Conservation (phyloP, 2,888 invertebrate genomes). For the Lobophora halterata region DNA sequence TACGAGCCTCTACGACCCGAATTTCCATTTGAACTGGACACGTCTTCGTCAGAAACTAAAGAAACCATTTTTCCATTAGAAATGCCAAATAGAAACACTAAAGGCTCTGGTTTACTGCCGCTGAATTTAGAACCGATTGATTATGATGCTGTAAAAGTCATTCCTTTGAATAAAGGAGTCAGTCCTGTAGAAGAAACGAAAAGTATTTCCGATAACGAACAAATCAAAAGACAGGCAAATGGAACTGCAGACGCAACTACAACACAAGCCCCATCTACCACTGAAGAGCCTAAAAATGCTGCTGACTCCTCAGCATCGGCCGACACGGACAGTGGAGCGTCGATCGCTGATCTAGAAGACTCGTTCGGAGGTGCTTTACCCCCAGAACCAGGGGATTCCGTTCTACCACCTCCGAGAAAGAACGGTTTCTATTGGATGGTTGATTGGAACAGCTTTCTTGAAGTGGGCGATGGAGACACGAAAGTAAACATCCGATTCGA, state of each 20-base stretch:
- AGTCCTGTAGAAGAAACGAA: conserved; percentile 56
- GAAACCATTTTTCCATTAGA: conserved; percentile 58
- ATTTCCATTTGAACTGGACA: conserved; percentile 62
- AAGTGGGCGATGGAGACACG: conserved; percentile 88
- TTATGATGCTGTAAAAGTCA: conserved; percentile 68
- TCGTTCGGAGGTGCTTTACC: conserved; percentile 87
- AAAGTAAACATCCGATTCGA: conserved; percentile 90
- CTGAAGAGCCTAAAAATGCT: conserved; percentile 43
- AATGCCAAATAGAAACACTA: conserved; percentile 57
- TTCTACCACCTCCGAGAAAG: conserved; percentile 83
- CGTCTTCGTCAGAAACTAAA: conserved; percentile 62
- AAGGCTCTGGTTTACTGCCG: conserved; percentile 39
- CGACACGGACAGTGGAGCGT: conserved; percentile 74
- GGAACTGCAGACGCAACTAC: conserved; percentile 38
- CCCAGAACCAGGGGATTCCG: conserved; percentile 79
- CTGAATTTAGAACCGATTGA: conserved; percentile 64
- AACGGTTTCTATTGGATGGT: conserved; percentile 92
- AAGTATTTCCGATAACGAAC: conserved; percentile 45
- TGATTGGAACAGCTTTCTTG: conserved; percentile 93
- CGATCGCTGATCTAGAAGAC: conserved; percentile 85
- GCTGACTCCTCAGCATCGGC: conserved; percentile 66
- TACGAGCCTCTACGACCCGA: conserved; percentile 65
- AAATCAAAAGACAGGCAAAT: conserved; percentile 61
- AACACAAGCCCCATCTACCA: conserved; percentile 27
- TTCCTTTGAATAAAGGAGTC: conserved; percentile 63